Evolutionary conservation across 2,797 vertebrate species (phyloP), one percentile per base, ranked within the genome.

Genomic region (Falco berigora): DNA sequence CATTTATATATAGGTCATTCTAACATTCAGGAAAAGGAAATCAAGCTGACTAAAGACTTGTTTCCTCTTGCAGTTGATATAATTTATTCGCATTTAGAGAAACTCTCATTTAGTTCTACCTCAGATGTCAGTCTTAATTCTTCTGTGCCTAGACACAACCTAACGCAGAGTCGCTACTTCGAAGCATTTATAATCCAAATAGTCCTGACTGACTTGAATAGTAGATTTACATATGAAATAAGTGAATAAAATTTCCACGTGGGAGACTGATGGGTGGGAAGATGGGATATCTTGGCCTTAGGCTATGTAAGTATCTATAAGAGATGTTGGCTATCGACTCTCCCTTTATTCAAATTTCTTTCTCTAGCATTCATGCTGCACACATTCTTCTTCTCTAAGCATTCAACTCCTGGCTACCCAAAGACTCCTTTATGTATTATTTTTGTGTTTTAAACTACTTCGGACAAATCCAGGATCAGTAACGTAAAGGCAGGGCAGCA

Each of bases 401-500:
- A 25, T 53, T 52, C 36, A 63, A 18, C 30, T 68, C 24, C 30
- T 2, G 1, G 40, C 63, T 82, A 40, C 5, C 4, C 10, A 18
- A 63, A 68, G 30, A 24, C 20, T 42, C 5, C 22, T 82, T 49
- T 40, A 23, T 30, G 23, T 40, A 50, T 64, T 55, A 82, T 53
- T 71, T 11, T 42, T 78, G 14, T 2, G 11, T 15, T 90, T 78
- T 40, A 18, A 85, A 68, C 10, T 36, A 25, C 46, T 63, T 40
- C 61, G 8, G 32, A 20, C 11, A 92, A 73, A 67, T 28, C 28
- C 27, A 23, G 6, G 1, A 12, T 49, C 6, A 9, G n/a, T 44
- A 40, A 10, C 0, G 0, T 49, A 42, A 71, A 55, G 2, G 8
- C 3, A 66, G 10, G 38, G 38, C 19, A 61, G n/a, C 8, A 66